Percentiles rank a stretch among this genome's conserved stretches.
Evolutionary conservation across 2,888 invertebrate species (phyloP).

Genomic region (Luffia ferchaultella): DNA sequence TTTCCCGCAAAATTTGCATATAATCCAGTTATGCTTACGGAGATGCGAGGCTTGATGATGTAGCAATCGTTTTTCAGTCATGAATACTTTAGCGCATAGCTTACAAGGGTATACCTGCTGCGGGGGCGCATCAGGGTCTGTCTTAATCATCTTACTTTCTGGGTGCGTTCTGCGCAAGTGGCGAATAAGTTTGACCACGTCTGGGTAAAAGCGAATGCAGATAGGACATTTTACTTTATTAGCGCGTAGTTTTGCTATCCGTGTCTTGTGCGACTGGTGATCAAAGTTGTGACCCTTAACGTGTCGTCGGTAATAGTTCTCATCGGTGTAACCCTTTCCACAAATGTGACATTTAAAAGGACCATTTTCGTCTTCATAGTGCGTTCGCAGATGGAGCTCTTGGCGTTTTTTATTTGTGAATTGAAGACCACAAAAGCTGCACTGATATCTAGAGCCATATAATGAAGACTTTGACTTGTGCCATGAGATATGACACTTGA

Average conservation of each 20-base stretch:
- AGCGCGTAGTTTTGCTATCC: constrained; percentile 44
- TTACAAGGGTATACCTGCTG: constrained; percentile 43
- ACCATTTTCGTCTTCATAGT: constrained; percentile 58
- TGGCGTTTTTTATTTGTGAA: constrained; percentile 56
- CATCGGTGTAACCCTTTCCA: constrained; percentile 59
- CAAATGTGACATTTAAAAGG: constrained; percentile 59
- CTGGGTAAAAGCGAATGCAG: constrained; percentile 45
- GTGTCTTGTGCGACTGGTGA: constrained; percentile 41
- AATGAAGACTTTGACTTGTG: constrained; percentile 49
- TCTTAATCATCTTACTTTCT: constrained; percentile 59
- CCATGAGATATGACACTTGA: constrained; percentile 51
- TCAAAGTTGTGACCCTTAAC: constrained; percentile 62
- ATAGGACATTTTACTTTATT: constrained; percentile 56
- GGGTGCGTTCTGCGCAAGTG: constrained; percentile 53
- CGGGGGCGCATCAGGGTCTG: constrained; percentile 54
- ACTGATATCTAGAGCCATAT: constrained; percentile 49
- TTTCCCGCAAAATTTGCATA: constrained; percentile 56
- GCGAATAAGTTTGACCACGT: constrained; percentile 47
- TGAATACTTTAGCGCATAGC: constrained; percentile 51
- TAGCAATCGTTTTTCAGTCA: constrained; percentile 38
- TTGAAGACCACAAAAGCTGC: constrained; percentile 46
- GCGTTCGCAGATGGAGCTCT: constrained; percentile 50
- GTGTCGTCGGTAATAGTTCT: constrained; percentile 53
- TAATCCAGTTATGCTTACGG: constrained; percentile 48
- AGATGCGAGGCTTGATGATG: constrained; percentile 46